phyloP scores from a whole-genome alignment of 2,888 invertebrate genomes.

The Agapetus fuscipes region DNA sequence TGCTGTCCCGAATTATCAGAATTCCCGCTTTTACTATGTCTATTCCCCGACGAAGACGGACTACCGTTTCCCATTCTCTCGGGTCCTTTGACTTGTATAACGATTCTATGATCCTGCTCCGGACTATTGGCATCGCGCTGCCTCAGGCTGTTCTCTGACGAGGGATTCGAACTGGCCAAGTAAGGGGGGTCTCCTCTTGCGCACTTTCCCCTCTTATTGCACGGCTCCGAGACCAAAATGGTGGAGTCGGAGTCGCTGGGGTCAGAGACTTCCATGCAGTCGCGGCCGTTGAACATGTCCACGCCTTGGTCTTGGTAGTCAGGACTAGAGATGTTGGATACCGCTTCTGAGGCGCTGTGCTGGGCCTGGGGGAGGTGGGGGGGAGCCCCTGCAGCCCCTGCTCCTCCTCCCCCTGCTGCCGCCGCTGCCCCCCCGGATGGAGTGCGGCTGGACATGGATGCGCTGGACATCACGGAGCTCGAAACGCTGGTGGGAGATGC shows the following conservation, averaged over 20 bases:
- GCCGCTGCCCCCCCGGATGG: constrained; percentile 30
- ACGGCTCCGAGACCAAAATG: constrained; percentile 72
- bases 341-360: constrained; percentile 71
- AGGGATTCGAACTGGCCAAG: constrained; percentile 20
- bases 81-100: constrained; percentile 68
- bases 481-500: constrained; percentile 80
- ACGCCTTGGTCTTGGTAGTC: constrained; percentile 85
- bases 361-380: constrained; percentile 33
- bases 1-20: constrained; percentile 29
- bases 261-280: constrained; percentile 81
- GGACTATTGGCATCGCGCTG: constrained; percentile 27
- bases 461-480: constrained; percentile 77
- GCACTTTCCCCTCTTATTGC: constrained; percentile 46
- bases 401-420: constrained; percentile 24
- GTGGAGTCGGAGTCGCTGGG: constrained; percentile 86
- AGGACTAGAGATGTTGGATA: constrained; percentile 83
- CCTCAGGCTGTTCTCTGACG: constrained; percentile 13
- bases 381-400: constrained; percentile 25
- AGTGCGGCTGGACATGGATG: constrained; percentile 57
- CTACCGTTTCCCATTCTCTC: constrained; percentile 22
- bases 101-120: constrained; percentile 55
- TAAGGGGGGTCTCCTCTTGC: constrained; percentile 28
- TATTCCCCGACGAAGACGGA: constrained; percentile 8
- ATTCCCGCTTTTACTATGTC: constrained; percentile 10
- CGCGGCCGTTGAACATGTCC: constrained; percentile 66